phyloP scores from a whole-genome alignment of 2,888 invertebrate genomes.

The Calliopum simillimum region DNA sequence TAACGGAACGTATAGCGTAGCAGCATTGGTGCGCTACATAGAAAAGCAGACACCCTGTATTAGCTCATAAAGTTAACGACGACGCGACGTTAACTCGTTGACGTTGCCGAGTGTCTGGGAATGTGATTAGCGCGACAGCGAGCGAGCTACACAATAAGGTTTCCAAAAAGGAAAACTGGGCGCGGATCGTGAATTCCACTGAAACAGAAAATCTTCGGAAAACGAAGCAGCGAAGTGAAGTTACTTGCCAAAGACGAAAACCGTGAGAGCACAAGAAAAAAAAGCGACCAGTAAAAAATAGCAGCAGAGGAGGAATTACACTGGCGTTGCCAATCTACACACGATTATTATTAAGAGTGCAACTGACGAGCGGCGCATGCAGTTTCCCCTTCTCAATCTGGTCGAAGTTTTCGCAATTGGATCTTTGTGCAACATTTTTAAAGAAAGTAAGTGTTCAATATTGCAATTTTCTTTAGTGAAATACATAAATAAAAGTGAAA shows the following conservation, averaged over 20 bases:
- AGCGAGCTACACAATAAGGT: background rate
- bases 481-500: no score
- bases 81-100: slow-evolving; percentile 3
- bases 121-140: slow-evolving; percentile 11
- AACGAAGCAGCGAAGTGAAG: slow-evolving; percentile 1
- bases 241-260: no score
- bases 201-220: background rate
- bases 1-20: slow-evolving; percentile 1
- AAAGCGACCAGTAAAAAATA: background rate
- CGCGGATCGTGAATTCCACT: slow-evolving; percentile 29
- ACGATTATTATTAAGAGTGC: no score
- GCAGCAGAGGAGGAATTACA: background rate
- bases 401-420: no score
- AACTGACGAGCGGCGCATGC: no score
- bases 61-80: slow-evolving; percentile 1
- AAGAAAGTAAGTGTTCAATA: no score
- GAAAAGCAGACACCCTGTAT: slow-evolving; percentile 21
- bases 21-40: background rate
- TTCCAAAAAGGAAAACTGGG: slow-evolving; percentile 37
- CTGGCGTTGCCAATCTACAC: no score
- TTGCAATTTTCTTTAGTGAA: no score
- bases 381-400: no score
- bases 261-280: background rate
- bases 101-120: slow-evolving; percentile 15
- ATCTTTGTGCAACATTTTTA: no score